phyloP scores from a whole-genome alignment of 1,140 invertebrate genomes.

The Heterodera carotae region DNA sequence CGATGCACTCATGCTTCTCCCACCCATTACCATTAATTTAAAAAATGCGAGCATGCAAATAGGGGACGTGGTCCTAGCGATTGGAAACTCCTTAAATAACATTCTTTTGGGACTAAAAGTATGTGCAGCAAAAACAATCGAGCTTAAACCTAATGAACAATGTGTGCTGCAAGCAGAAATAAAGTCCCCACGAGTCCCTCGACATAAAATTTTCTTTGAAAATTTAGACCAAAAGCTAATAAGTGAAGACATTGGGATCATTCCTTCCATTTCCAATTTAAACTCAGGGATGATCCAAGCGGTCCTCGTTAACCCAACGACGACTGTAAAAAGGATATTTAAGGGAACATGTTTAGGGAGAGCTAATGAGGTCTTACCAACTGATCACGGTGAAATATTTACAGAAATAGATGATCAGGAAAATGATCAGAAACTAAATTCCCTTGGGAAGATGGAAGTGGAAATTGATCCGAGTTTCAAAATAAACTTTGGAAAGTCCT shows the following conservation, averaged over 20 bases:
- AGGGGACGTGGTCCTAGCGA: too few relatives aligned
- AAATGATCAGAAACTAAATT: not conserved
- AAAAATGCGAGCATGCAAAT: not conserved
- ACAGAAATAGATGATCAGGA: not conserved
- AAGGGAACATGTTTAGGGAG: not conserved
- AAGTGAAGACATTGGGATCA: not conserved
- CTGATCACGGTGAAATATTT: not conserved
- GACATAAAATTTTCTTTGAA: not conserved
- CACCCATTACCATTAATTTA: not conserved
- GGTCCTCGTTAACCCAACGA: not conserved
- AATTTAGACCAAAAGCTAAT: not conserved
- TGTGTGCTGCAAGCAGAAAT: not conserved
- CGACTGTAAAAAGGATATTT: not conserved
- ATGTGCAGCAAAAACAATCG: not conserved
- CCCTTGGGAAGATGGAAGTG: not conserved
- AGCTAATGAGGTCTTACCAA: not conserved
- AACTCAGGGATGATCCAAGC: not conserved
- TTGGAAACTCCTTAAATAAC: not conserved
- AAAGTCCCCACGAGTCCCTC: not conserved
- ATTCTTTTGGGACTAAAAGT: not conserved
- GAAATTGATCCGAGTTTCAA: conserved; percentile 11
- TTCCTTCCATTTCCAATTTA: not conserved
- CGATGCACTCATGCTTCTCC: not conserved
- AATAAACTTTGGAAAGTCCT: not conserved
- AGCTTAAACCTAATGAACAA: not conserved